Evolutionary conservation across 2,888 invertebrate genomes (phyloP).

Genomic region (Lasioglossum calceatum): DNA sequence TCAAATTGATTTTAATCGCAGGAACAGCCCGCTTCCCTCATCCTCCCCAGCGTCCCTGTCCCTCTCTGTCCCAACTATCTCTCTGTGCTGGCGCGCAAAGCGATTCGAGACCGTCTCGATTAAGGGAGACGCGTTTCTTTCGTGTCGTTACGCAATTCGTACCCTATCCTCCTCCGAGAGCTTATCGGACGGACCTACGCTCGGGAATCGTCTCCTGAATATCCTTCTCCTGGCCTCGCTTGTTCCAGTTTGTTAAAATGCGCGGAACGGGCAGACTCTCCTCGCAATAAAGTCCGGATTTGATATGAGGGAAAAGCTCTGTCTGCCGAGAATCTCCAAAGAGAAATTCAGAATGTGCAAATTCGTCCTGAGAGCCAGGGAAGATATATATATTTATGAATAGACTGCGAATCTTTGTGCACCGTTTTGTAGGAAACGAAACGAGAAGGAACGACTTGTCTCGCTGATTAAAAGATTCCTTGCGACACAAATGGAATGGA

Average conservation of each 20-base stretch:
- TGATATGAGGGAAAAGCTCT: neutral
- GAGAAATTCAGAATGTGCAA: neutral
- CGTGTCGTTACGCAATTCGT: constrained; percentile 55
- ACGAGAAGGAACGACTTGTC: neutral
- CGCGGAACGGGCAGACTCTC: neutral
- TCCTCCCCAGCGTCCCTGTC: neutral
- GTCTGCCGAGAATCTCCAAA: neutral
- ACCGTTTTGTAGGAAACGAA: neutral
- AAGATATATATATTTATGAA: neutral
- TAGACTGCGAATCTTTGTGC: too few relatives aligned
- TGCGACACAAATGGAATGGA: neutral
- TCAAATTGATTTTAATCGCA: constrained; percentile 58
- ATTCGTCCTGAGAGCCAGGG: neutral
- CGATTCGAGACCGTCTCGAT: constrained; percentile 27
- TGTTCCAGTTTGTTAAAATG: neutral
- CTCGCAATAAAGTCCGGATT: neutral
- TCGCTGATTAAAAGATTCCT: neutral
- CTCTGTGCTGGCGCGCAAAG: neutral
- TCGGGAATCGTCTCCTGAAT: neutral
- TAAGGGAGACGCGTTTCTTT: constrained; percentile 50
- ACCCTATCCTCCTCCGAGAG: constrained; percentile 26
- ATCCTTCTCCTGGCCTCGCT: neutral
- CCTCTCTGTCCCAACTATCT: neutral
- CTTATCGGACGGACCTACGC: neutral
- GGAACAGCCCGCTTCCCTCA: constrained; percentile 20